Percentiles rank a stretch among this genome's conserved stretches.
phyloP scores from a whole-genome alignment of 2,797 vertebrate genomes.

The Myotis myotis region DNA sequence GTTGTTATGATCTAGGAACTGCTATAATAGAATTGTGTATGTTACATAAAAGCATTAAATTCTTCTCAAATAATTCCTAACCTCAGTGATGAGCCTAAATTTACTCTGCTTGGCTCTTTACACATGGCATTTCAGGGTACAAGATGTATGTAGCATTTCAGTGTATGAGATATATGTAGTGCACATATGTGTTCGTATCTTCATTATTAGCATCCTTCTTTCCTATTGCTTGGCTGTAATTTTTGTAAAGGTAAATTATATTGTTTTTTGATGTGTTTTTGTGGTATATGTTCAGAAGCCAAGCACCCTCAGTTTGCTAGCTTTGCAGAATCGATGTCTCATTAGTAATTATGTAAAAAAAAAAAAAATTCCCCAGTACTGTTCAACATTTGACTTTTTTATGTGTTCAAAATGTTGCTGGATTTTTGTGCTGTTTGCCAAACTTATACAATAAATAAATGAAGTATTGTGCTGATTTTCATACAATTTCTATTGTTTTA shows the following conservation, averaged over 20 bases:
- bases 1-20: constrained; percentile 43
- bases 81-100: constrained; percentile 63
- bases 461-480: constrained; percentile 75
- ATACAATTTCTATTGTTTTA: constrained; percentile 74
- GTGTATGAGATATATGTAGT: not conserved
- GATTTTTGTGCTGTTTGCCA: constrained; percentile 82
- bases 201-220: constrained; percentile 63
- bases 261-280: constrained; percentile 42
- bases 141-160: constrained; percentile 59
- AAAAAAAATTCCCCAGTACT: constrained; percentile 44
- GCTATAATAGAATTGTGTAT: constrained; percentile 64
- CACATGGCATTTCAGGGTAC: constrained; percentile 70
- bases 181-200: constrained; percentile 67
- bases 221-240: constrained; percentile 72
- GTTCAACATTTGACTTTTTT: constrained; percentile 75
- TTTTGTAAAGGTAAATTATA: constrained; percentile 74
- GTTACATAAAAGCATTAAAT: constrained; percentile 62
- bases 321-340: constrained; percentile 43
- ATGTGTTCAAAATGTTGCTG: constrained; percentile 77
- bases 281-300: constrained; percentile 67
- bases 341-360: constrained; percentile 53
- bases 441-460: constrained; percentile 78
- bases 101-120: constrained; percentile 74
- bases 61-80: constrained; percentile 52
- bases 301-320: constrained; percentile 58